Percentiles rank a stretch among this genome's conserved stretches.
Evolutionary conservation across 2,113 vertebrate genomes (phyloP).

Genomic region (Oncorhynchus gorbuscha): DNA sequence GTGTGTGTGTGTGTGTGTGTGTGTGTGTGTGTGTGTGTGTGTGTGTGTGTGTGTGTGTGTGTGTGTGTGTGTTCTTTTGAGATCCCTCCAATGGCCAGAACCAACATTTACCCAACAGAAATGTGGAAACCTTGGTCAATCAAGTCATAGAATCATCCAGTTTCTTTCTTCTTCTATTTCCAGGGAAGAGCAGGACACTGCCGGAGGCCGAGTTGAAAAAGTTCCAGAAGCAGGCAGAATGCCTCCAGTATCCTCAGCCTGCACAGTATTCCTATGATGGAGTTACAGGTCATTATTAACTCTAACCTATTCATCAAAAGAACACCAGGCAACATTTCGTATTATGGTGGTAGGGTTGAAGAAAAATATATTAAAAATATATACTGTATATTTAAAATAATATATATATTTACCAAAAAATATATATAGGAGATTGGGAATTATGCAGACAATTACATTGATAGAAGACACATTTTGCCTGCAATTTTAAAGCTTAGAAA

Average conservation of each 20-base stretch:
- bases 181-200: not conserved
- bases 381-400: too few relatives aligned
- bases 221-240: not conserved
- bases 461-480: too few relatives aligned
- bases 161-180: not conserved
- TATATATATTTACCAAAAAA: too few relatives aligned
- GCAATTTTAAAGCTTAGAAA: too few relatives aligned
- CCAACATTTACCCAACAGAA: too few relatives aligned
- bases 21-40: not conserved
- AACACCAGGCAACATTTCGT: not conserved
- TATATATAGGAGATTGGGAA: too few relatives aligned
- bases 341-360: not conserved
- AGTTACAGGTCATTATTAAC: not conserved
- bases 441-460: too few relatives aligned
- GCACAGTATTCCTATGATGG: conserved; percentile 1
- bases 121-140: too few relatives aligned
- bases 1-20: not conserved
- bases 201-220: not conserved
- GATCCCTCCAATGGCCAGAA: too few relatives aligned
- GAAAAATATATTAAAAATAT: not conserved
- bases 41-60: not conserved
- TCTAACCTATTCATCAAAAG: not conserved
- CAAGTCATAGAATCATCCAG: not conserved
- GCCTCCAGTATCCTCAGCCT: not conserved
- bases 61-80: not conserved